Conservation (phyloP, 2,797 vertebrate genomes). For the Chanos chanos region DNA sequence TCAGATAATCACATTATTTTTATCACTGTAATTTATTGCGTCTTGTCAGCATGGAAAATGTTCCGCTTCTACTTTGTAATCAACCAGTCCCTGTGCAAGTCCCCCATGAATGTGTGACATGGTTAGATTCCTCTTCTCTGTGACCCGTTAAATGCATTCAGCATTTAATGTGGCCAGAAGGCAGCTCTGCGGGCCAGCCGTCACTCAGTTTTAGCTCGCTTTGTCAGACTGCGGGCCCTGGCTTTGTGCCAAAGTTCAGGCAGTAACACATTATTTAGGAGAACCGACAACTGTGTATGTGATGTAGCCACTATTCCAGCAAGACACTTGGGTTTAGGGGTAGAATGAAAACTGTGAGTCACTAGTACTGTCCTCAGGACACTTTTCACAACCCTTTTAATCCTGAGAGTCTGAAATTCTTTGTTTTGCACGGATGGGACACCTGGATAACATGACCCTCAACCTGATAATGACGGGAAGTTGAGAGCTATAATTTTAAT, state of each 20-base stretch:
- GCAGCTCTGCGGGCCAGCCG: background rate
- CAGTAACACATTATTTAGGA: constrained; percentile 40
- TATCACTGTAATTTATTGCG: background rate
- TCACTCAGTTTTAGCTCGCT: background rate
- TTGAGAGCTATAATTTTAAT: constrained; percentile 50
- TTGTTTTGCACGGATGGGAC: constrained; percentile 35
- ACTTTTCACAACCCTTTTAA: background rate
- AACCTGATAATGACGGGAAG: constrained; percentile 44
- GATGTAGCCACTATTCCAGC: constrained; percentile 25
- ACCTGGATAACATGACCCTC: constrained; percentile 55
- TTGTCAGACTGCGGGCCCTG: constrained; percentile 15
- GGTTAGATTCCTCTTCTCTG: too few relatives aligned
- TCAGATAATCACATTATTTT: constrained; percentile 1
- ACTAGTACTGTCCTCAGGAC: background rate
- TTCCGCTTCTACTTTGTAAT: background rate
- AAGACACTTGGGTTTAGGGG: background rate
- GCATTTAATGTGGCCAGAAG: constrained; percentile 9
- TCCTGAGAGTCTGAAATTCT: background rate
- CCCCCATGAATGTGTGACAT: too few relatives aligned
- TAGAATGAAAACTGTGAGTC: constrained; percentile 9
- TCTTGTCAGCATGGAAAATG: background rate
- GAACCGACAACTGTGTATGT: constrained; percentile 29
- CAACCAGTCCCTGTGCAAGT: too few relatives aligned
- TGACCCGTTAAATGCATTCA: constrained; percentile 26
- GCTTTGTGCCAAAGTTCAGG: constrained; percentile 18